phyloP scores from a whole-genome alignment of 2,113 vertebrate genomes.

The Larimichthys polyactis region DNA sequence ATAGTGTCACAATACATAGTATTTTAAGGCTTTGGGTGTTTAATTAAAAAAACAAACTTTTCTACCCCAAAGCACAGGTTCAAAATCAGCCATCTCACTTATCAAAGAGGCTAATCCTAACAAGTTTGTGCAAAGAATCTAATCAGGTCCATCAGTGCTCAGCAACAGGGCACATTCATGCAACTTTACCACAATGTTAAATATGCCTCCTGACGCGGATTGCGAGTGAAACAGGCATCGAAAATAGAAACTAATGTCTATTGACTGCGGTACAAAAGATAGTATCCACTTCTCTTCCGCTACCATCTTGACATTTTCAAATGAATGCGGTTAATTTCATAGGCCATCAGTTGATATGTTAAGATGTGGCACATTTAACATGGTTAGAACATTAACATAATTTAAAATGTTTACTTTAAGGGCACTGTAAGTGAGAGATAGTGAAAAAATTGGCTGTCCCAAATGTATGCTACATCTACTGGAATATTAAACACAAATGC shows the following conservation, averaged over 20 bases:
- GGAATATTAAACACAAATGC: constrained; percentile 60
- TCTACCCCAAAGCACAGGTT: constrained; percentile 74
- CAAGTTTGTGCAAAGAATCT: constrained; percentile 85
- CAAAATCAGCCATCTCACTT: constrained; percentile 76
- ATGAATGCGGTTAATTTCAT: constrained; percentile 42
- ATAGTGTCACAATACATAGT: constrained; percentile 87
- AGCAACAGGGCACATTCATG: constrained; percentile 76
- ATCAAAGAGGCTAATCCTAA: constrained; percentile 77
- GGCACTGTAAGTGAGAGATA: constrained; percentile 45
- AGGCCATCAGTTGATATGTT: constrained; percentile 32
- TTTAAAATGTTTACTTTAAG: constrained; percentile 47
- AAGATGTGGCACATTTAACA: constrained; percentile 41
- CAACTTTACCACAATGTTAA: constrained; percentile 76
- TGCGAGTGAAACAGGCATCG: constrained; percentile 50
- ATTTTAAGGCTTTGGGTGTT: constrained; percentile 86
- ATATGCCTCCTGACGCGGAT: constrained; percentile 63
- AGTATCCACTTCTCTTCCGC: constrained; percentile 46
- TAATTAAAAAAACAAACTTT: constrained; percentile 64
- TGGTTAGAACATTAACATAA: constrained; percentile 18
- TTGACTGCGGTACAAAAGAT: constrained; percentile 45
- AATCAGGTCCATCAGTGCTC: constrained; percentile 83
- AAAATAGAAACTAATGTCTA: constrained; percentile 54
- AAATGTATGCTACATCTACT: constrained; percentile 81
- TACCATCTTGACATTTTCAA: constrained; percentile 41
- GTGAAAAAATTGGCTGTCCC: constrained; percentile 43